Percentiles rank a stretch among this genome's conserved stretches.
Evolutionary conservation across 2,888 invertebrate genomes (phyloP).

Genomic region (Coelinius sp.): DNA sequence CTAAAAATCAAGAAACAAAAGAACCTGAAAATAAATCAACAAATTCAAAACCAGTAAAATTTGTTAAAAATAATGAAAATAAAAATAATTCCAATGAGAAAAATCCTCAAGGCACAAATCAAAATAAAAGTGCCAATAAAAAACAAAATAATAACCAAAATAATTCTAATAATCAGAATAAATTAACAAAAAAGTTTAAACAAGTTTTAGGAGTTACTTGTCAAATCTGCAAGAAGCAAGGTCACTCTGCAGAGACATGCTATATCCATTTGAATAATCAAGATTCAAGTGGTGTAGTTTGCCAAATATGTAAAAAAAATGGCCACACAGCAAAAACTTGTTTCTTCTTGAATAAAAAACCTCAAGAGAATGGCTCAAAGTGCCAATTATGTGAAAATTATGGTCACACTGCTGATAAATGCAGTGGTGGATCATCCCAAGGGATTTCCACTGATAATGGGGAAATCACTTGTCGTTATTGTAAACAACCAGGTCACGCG

Average conservation of each 20-base stretch:
- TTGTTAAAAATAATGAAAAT: neutral
- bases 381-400: constrained; percentile 14
- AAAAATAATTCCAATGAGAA: neutral
- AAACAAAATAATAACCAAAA: neutral
- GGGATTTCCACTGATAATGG: neutral
- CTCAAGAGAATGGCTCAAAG: neutral
- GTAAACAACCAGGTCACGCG: neutral
- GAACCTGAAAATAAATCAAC: neutral
- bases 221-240: constrained; percentile 22
- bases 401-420: neutral
- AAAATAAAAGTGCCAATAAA: neutral
- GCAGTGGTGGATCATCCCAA: neutral
- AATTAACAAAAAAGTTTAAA: neutral
- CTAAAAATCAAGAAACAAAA: neutral
- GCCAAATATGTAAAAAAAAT: constrained; percentile 19
- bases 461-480: neutral
- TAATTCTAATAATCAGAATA: neutral
- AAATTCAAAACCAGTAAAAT: constrained; percentile 7
- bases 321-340: constrained; percentile 26
- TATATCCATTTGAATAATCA: neutral
- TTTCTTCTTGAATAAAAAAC: neutral
- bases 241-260: constrained; percentile 21
- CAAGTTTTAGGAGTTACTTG: neutral
- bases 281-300: neutral
- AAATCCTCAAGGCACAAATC: neutral